phyloP scores from a whole-genome alignment of 2,113 vertebrate genomes.

The Varanus salvator region DNA sequence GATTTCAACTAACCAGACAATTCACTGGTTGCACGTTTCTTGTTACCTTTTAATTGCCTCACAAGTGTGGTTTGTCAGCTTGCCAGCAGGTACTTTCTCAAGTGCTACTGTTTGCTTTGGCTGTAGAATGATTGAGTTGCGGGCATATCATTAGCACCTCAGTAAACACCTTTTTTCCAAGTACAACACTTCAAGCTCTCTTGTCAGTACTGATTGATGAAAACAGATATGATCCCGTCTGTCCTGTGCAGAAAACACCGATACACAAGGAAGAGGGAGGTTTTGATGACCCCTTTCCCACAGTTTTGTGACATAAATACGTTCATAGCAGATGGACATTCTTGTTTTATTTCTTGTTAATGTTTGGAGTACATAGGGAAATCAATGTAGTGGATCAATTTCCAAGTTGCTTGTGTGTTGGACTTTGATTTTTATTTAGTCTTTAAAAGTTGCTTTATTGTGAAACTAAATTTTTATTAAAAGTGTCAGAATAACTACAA shows the following conservation, averaged over 20 bases:
- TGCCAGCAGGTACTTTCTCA: constrained; percentile 76
- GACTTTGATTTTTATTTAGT: no score
- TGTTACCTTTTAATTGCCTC: constrained; percentile 73
- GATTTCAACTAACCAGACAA: constrained; percentile 1
- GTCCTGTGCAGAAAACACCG: constrained; percentile 46
- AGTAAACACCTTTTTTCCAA: constrained; percentile 57
- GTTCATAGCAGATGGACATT: constrained; percentile 21
- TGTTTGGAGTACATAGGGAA: constrained; percentile 47
- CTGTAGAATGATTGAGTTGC: constrained; percentile 72
- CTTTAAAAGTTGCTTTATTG: constrained; percentile 3
- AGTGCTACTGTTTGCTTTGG: constrained; percentile 72
- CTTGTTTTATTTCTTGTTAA: constrained; percentile 39
- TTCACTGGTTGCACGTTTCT: constrained; percentile 12
- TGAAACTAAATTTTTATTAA: neutral
- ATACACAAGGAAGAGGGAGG: neutral
- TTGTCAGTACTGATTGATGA: constrained; percentile 70
- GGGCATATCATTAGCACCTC: constrained; percentile 71
- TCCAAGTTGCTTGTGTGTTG: neutral
- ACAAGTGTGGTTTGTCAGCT: constrained; percentile 75
- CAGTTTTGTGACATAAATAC: constrained; percentile 39
- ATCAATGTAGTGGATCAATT: constrained; percentile 19
- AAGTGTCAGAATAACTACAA: neutral
- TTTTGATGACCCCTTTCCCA: constrained; percentile 41
- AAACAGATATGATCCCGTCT: constrained; percentile 67
- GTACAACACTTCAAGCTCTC: constrained; percentile 70